Evolutionary conservation across 2,113 vertebrate genomes (phyloP).

Genomic region (Micronisus gabar): DNA sequence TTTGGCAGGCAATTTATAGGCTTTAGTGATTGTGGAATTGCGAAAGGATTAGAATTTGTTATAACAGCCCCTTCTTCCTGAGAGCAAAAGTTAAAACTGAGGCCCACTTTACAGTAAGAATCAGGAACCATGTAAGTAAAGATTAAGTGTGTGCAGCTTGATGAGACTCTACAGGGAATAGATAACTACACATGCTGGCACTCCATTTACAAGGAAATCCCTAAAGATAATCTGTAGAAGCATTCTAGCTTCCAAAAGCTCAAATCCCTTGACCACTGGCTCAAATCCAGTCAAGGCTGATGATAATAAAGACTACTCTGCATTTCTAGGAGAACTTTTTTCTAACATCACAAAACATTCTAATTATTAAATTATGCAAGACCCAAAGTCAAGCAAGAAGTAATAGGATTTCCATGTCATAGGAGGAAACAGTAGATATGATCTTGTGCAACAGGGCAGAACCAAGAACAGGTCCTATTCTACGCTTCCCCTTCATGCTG

Average conservation of each 20-base stretch:
- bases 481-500: background rate
- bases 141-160: constrained; percentile 46
- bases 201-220: constrained; percentile 44
- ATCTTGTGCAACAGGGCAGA: background rate
- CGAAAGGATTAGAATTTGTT: constrained; percentile 49
- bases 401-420: background rate
- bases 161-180: constrained; percentile 43
- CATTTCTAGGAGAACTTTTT: background rate
- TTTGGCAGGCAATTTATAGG: constrained; percentile 57
- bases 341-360: background rate
- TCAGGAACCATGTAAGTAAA: constrained; percentile 18
- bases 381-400: background rate
- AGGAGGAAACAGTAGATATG: background rate
- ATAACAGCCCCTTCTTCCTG: constrained; percentile 54
- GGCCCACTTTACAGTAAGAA: constrained; percentile 41
- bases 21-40: constrained; percentile 33
- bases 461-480: background rate
- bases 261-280: constrained; percentile 41
- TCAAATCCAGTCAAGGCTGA: background rate
- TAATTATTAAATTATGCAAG: background rate
- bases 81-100: constrained; percentile 61
- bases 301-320: background rate
- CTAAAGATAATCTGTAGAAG: constrained; percentile 35
- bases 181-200: constrained; percentile 37
- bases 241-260: constrained; percentile 27